phyloP scores from a whole-genome alignment of 2,888 invertebrate genomes.

The Archaeoteleia sp. region DNA sequence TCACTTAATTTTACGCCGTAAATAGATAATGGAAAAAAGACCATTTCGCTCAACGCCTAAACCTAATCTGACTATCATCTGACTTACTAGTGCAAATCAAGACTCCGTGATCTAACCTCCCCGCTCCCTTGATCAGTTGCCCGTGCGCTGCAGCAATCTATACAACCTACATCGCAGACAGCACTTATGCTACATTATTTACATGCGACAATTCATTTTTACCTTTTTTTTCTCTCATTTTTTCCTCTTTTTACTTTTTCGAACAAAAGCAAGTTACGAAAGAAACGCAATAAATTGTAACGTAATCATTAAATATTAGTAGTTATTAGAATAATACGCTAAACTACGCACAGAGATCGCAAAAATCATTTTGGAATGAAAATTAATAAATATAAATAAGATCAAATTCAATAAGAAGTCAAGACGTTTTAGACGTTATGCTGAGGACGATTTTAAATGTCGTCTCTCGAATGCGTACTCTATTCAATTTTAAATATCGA shows the following conservation, averaged over 20 bases:
- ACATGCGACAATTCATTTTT: constrained; percentile 51
- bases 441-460: no score
- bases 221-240: no score
- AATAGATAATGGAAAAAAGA: constrained; percentile 52
- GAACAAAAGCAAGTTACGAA: no score
- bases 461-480: no score
- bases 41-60: constrained; percentile 35
- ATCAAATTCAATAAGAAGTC: no score
- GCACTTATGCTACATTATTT: constrained; percentile 64
- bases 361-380: constrained; percentile 43
- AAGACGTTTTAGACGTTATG: no score
- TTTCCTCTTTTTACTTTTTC: no score
- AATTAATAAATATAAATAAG: constrained; percentile 25
- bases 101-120: no score
- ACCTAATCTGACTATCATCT: constrained; percentile 51
- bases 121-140: no score
- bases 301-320: no score
- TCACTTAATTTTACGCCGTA: constrained; percentile 55
- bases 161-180: constrained; percentile 49
- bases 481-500: no score
- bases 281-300: no score
- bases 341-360: constrained; percentile 14
- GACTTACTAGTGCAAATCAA: constrained; percentile 42
- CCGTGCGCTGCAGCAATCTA: constrained; percentile 25
- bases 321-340: background rate